phyloP scores from a whole-genome alignment of 2,113 vertebrate genomes.

The Eleginops maclovinus region DNA sequence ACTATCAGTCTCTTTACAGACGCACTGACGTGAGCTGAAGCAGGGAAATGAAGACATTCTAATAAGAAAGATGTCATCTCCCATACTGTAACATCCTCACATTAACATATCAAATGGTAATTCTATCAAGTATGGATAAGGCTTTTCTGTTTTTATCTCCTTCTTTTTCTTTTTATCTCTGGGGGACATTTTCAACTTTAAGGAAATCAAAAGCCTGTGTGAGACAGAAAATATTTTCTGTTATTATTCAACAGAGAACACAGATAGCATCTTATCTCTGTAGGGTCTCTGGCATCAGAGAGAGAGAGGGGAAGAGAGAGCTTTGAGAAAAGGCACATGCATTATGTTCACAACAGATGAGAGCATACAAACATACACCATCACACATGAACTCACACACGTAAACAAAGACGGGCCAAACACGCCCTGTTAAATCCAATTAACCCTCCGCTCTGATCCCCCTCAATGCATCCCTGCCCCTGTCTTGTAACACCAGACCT shows the following conservation, averaged over 20 bases:
- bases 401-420: slow-evolving; percentile 68
- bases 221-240: slow-evolving; percentile 69
- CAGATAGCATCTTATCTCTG: slow-evolving; percentile 78
- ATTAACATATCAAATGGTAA: slow-evolving; percentile 79
- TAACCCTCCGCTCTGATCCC: slow-evolving; percentile 85
- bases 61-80: slow-evolving; percentile 66
- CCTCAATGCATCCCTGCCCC: slow-evolving; percentile 62
- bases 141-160: not conserved
- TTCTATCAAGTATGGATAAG: slow-evolving; percentile 77
- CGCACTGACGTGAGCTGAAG: slow-evolving; percentile 48
- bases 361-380: slow-evolving; percentile 46
- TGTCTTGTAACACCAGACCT: slow-evolving; percentile 87
- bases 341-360: slow-evolving; percentile 33
- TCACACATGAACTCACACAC: slow-evolving; percentile 54
- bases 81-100: slow-evolving; percentile 53
- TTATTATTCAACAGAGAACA: slow-evolving; percentile 72
- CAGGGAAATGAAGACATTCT: slow-evolving; percentile 62
- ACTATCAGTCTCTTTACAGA: slow-evolving; percentile 45
- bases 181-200: slow-evolving; percentile 73
- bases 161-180: slow-evolving; percentile 50
- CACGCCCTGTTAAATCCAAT: slow-evolving; percentile 87
- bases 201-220: slow-evolving; percentile 77
- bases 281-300: slow-evolving; percentile 54
- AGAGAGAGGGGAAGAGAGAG: not conserved
- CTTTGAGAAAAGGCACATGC: slow-evolving; percentile 41